Evolutionary conservation across 92 coral and sea anemone genomes (phyloP), one percentile per base, ranked within the genome.

Genomic region (Porites rus): DNA sequence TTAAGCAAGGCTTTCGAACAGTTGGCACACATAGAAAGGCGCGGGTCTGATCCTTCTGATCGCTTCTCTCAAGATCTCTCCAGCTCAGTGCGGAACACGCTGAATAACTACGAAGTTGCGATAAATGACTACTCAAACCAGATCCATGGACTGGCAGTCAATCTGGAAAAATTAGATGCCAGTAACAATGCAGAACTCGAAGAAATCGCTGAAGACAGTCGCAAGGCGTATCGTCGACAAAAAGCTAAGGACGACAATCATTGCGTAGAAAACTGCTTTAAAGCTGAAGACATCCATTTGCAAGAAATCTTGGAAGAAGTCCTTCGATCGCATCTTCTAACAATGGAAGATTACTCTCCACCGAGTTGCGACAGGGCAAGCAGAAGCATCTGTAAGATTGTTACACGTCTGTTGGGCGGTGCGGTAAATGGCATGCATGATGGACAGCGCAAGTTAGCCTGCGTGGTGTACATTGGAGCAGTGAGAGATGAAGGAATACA

Each of bases 401-500:
- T 77, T 5, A 75, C 82, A 10, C 78, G 76, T 19, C 79, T 85
- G 22, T 52, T 76, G 28, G 77, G 83, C 20, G 59, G 73, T 13
- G 43, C 59, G 8, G 72, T 38, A 1, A 61, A 83, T 9, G 58
- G 31, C 19, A 19, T 81, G 3, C 63, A 50, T 5, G 81, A 81
- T 1, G 74, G 82, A 0, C 95, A 80, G 51, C 69, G 82, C 13
- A 92, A 92, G 51, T 62, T 80, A 28, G 86, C 88, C 5, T 92
- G 95, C 56, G 43, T 85, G 74, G 95, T 92, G 50, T 92, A 80
- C 83, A 89, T 89, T 71, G 93, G 92, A n/a, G 95, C 95, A 2
- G 86, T 92, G 16, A 89, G 80, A 65, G 93, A 86, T 12, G 8
- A 72, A 61, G 95, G 95, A 56, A 70, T 92, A 18, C 62, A 82